Conservation (phyloP, 2,888 invertebrate species). For the Apamea epomidion region DNA sequence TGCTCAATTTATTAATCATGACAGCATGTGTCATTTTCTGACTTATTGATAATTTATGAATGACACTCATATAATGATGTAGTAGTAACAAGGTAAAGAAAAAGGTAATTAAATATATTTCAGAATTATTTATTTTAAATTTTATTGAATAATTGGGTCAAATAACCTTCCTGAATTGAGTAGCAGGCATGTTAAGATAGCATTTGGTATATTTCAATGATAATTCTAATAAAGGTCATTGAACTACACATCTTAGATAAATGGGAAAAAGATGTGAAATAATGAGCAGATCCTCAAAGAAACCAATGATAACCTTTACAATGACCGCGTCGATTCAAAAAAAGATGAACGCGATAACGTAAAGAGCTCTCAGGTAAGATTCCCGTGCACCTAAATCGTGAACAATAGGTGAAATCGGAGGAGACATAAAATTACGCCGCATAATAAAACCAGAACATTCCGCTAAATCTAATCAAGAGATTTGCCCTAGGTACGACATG, state of each 20-base stretch:
- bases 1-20: constrained; percentile 34
- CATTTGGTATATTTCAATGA: constrained; percentile 68
- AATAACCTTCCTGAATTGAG: constrained; percentile 56
- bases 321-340: constrained; percentile 76
- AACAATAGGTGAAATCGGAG: constrained; percentile 87
- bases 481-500: constrained; percentile 81
- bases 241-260: constrained; percentile 68
- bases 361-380: constrained; percentile 76
- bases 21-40: constrained; percentile 51
- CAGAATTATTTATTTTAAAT: neutral
- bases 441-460: constrained; percentile 78
- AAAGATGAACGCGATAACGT: constrained; percentile 76
- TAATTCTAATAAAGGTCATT: constrained; percentile 77
- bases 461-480: constrained; percentile 69
- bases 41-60: constrained; percentile 41
- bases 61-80: constrained; percentile 39
- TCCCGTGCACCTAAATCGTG: constrained; percentile 76
- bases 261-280: constrained; percentile 56
- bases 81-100: constrained; percentile 2
- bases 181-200: constrained; percentile 67
- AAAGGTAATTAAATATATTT: constrained; percentile 8
- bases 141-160: constrained; percentile 60
- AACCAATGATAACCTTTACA: constrained; percentile 77
- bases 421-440: constrained; percentile 73
- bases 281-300: constrained; percentile 49